These are phyloP conservation scores for Zonotrichia leucophrys DNA, from an alignment of 2,113 vertebrate genomes.

Conservation along the genomic window DNA sequence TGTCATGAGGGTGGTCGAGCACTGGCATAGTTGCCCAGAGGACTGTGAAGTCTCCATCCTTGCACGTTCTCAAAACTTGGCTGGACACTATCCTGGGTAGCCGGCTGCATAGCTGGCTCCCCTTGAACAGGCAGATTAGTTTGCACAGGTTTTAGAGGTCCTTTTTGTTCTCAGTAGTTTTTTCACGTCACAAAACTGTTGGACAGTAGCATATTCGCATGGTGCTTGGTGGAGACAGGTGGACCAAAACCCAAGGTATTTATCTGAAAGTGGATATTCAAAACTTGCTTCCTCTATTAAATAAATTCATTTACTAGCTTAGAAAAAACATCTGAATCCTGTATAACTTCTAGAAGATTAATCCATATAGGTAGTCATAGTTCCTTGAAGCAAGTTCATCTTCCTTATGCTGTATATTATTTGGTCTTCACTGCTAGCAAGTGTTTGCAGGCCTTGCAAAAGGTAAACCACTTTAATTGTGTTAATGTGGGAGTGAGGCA, in stretches of 20 bases:
- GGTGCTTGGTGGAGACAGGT: neutral
- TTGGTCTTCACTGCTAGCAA: neutral
- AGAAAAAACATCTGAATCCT: neutral
- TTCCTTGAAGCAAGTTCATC: neutral
- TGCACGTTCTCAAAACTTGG: neutral
- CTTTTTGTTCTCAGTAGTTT: neutral
- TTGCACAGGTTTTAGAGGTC: neutral
- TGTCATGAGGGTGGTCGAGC: neutral
- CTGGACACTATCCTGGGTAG: accelerated
- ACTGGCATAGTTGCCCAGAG: neutral
- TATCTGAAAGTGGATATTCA: neutral
- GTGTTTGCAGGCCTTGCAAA: neutral
- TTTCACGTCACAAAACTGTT: neutral
- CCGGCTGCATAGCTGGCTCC: neutral
- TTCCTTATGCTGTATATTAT: neutral
- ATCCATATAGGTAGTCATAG: neutral
- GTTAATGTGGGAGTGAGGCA: neutral
- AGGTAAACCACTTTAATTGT: neutral
- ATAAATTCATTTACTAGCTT: neutral
- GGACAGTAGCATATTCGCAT: neutral
- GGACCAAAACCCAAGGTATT: neutral
- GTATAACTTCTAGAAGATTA: neutral
- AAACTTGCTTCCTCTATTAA: neutral
- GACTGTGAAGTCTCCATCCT: neutral
- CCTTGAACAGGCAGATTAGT: neutral